phyloP scores from a whole-genome alignment of 2,888 invertebrate genomes.

The Tribolium freemani region DNA sequence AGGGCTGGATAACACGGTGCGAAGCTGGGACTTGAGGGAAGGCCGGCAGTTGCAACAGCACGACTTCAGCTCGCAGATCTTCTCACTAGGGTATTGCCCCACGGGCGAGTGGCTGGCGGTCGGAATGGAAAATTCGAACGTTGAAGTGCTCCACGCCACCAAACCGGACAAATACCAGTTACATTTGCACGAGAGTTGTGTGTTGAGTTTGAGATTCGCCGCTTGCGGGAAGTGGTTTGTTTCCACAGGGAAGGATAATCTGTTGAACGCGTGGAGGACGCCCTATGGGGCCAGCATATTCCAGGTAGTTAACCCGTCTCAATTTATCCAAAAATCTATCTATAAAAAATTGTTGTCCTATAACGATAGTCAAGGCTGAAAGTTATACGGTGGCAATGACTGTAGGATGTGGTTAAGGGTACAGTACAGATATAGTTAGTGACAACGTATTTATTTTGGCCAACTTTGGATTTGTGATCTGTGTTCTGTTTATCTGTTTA shows the following conservation, averaged over 20 bases:
- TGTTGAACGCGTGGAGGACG: conserved; percentile 94
- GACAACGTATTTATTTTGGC: too few species aligned
- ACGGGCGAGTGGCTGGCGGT: conserved; percentile 97
- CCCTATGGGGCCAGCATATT: conserved; percentile 96
- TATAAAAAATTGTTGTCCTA: too few species aligned
- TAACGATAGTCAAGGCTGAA: too few species aligned
- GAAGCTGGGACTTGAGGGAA: conserved; percentile 92
- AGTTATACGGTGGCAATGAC: too few species aligned
- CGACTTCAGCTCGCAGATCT: conserved; percentile 93
- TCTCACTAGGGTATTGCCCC: conserved; percentile 93
- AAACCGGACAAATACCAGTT: conserved; percentile 96
- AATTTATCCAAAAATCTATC: not conserved
- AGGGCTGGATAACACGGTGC: conserved; percentile 93
- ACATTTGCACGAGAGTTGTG: conserved; percentile 96
- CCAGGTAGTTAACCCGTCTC: conserved; percentile 78
- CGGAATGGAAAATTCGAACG: conserved; percentile 97
- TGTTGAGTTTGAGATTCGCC: conserved; percentile 92
- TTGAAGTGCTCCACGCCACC: conserved; percentile 90
- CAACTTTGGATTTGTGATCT: too few species aligned
- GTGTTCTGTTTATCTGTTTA: too few species aligned
- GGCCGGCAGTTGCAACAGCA: conserved; percentile 93
- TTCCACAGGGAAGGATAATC: conserved; percentile 94
- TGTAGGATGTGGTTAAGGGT: too few species aligned
- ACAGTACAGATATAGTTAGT: too few species aligned
- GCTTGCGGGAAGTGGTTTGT: conserved; percentile 97